Percentiles rank a stretch among this genome's conserved stretches.
Evolutionary conservation across 37 sponge, comb jelly and placozoan genomes (phyloP).

Genomic region (Beroe ovata): DNA sequence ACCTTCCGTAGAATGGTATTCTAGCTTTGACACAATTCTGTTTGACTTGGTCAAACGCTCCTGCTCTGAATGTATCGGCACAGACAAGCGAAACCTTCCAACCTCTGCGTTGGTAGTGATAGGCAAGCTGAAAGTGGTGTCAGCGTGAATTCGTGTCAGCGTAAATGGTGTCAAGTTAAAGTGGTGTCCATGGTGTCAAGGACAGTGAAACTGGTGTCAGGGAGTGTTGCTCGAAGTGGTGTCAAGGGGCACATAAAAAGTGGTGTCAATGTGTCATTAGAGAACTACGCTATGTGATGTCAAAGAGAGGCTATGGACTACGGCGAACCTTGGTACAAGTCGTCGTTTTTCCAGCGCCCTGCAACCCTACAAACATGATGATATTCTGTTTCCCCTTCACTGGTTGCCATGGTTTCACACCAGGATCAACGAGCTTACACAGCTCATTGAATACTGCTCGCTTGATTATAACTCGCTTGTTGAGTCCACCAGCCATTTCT

Average conservation of each 20-base stretch:
- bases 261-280: too few species aligned
- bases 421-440: conserved; percentile 84
- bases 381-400: conserved; percentile 85
- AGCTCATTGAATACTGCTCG: conserved; percentile 94
- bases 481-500: conserved; percentile 95
- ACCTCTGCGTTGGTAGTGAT: conserved; percentile 87
- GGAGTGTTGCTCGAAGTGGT: not conserved
- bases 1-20: conserved; percentile 93
- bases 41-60: conserved; percentile 94
- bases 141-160: not conserved
- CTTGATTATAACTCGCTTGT: conserved; percentile 91
- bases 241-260: too few species aligned
- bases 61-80: conserved; percentile 98
- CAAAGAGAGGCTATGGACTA: too few species aligned
- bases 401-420: conserved; percentile 90
- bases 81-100: conserved; percentile 96
- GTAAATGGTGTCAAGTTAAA: not conserved
- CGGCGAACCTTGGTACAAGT: conserved; percentile 89
- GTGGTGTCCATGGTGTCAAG: not conserved
- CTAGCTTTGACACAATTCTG: conserved; percentile 95
- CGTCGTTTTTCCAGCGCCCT: conserved; percentile 98
- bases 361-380: conserved; percentile 98
- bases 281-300: too few species aligned
- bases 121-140: conserved; percentile 82
- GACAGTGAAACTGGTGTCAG: not conserved